Conservation (phyloP, 2,797 vertebrate species). For the Thripadectes ignobilis region DNA sequence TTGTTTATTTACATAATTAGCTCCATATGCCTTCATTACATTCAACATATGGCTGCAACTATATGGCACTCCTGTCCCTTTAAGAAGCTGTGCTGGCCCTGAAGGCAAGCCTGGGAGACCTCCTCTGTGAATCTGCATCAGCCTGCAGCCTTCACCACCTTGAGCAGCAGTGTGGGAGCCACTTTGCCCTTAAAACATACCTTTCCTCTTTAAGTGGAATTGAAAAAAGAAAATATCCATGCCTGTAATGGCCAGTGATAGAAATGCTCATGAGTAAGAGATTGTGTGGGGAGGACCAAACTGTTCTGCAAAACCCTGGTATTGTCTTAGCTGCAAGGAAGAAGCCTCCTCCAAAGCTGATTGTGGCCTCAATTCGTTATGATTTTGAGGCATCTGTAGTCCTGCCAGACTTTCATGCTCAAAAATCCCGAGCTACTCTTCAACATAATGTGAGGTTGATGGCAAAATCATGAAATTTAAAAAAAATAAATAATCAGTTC, state of each 20-base stretch:
- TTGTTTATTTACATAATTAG: slow-evolving; percentile 35
- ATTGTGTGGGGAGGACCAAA: background rate
- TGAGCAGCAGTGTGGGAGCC: rapidly evolving
- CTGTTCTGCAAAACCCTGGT: background rate
- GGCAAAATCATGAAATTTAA: slow-evolving; percentile 18
- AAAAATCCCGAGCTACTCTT: background rate
- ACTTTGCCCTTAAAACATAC: background rate
- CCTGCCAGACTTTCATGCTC: slow-evolving; percentile 19
- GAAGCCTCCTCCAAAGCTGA: background rate
- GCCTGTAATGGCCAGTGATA: rapidly evolving
- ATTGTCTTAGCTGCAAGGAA: background rate
- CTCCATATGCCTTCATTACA: background rate
- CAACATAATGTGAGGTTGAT: slow-evolving; percentile 31
- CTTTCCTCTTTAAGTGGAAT: background rate
- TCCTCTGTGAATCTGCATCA: background rate
- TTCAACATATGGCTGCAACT: background rate
- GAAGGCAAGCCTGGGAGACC: background rate
- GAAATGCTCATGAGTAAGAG: background rate
- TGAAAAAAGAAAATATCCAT: background rate
- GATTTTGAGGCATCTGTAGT: slow-evolving; percentile 29
- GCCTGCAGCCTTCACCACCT: background rate
- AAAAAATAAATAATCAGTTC: background rate
- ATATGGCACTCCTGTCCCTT: background rate
- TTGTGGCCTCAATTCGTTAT: background rate
- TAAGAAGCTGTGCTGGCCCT: background rate